Percentiles rank a stretch among this genome's conserved stretches.
Conservation (phyloP, 2,113 vertebrate genomes). For the Galeopterus variegatus region DNA sequence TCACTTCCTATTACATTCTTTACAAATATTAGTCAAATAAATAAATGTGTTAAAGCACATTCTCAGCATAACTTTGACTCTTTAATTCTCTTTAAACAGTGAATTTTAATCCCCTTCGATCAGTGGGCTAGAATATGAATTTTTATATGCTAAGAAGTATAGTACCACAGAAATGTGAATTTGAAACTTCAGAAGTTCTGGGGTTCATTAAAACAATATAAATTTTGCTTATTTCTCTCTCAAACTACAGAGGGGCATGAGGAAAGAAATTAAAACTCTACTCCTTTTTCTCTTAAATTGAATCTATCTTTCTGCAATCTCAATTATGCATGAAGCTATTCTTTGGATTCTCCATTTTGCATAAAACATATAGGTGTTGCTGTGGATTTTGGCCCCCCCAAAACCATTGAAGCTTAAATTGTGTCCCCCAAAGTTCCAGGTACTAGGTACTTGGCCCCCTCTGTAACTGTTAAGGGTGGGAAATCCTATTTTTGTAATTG, state of each 20-base stretch:
- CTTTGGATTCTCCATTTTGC: not conserved
- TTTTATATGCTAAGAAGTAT: slow-evolving; percentile 51
- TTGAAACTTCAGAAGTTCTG: slow-evolving; percentile 26
- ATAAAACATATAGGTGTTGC: not conserved
- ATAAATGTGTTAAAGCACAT: slow-evolving; percentile 2
- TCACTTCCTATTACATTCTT: not conserved
- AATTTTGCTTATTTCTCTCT: slow-evolving; percentile 40
- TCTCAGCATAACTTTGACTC: slow-evolving; percentile 5
- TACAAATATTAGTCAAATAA: slow-evolving; percentile 60
- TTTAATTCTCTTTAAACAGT: slow-evolving; percentile 66
- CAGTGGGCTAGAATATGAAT: slow-evolving; percentile 44
- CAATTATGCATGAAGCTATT: not conserved
- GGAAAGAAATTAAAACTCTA: slow-evolving; percentile 28
- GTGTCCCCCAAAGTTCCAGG: no score
- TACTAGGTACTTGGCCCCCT: no score
- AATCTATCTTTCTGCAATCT: not conserved
- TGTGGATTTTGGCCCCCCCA: no score
- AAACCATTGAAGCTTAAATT: no score
- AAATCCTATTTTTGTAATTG: no score
- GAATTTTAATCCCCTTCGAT: slow-evolving; percentile 59
- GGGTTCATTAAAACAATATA: slow-evolving; percentile 8
- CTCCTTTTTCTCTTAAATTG: not conserved
- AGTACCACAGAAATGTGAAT: not conserved
- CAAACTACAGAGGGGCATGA: not conserved
- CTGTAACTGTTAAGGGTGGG: no score